phyloP scores from a whole-genome alignment of 2,888 invertebrate species.

The Andrena fulva region DNA sequence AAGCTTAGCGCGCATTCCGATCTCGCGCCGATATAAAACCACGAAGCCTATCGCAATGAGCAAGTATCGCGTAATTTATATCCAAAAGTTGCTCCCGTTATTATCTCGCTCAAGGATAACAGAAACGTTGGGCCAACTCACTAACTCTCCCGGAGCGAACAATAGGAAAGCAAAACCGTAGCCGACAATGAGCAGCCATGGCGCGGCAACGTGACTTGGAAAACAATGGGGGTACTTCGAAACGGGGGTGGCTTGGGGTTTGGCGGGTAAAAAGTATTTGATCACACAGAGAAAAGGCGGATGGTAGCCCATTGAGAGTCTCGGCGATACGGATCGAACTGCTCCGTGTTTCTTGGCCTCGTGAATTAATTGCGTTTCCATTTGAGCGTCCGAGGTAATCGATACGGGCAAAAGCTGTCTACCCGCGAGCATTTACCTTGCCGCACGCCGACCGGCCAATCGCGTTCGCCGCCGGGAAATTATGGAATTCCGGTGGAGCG shows the following conservation, averaged over 20 bases:
- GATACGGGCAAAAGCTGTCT: not conserved
- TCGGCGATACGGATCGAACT: not conserved
- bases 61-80: no score
- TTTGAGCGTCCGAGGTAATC: conserved; percentile 1
- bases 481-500: conserved; percentile 3
- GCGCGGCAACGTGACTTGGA: not conserved
- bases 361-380: conserved; percentile 19
- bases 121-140: not conserved
- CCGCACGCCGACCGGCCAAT: not conserved
- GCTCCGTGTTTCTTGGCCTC: not conserved
- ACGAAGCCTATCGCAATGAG: no score
- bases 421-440: conserved; percentile 1
- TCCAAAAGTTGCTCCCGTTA: no score
- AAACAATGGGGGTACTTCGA: conserved; percentile 4
- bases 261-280: not conserved
- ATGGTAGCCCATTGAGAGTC: not conserved
- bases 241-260: not conserved
- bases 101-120: no score
- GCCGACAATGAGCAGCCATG: not conserved
- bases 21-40: no score
- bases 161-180: not conserved
- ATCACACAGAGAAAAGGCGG: not conserved
- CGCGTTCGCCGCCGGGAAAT: not conserved
- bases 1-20: no score
- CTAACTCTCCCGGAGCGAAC: not conserved